Evolutionary conservation across 2,797 vertebrate species (phyloP), one percentile per base, ranked within the genome.

Genomic region (Pampus argenteus): DNA sequence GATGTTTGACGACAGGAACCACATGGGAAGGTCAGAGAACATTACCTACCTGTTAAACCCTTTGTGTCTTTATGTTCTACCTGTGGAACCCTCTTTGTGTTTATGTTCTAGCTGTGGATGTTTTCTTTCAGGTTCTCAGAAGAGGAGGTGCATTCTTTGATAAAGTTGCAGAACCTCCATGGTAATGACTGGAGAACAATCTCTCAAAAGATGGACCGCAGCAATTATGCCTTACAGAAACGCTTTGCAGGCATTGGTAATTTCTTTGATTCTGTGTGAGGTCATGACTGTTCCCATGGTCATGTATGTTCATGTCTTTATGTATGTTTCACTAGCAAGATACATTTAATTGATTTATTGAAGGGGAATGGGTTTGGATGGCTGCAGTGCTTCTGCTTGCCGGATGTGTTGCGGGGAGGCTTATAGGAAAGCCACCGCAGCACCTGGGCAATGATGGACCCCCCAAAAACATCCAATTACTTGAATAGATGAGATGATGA

Each of bases 131-230:
- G 94, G 81, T 95, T 92, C 83, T 79, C 93, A 0, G n/a, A 89
- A 15, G 74, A 86, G 0, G 94, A 95, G 74, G 0, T 91, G 1
- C 6, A 3, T 2, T 6, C 31, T 1, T 74, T 95, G 59, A 14
- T 36, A 1, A 91, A 85, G 68, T 17, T 91, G 0, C 92, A 95
- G 9, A 78, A 22, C 2, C 59, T 87, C 52, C 71, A 94, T 10
- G 94, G 94, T 1, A 93, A 90, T 62, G 26, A 93, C 49, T 95
- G 94, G 94, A 82, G 34, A 23, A 60, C 2, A 3, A 94, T 95
- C 49, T 63, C 90, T 0, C 2, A 82, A 50, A 79, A 89, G 76
- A 94, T 91, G 63, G 86, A 75, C n/a, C 92, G 94, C 36, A 95
- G 94, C 28, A 1, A 36, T 0, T 58, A 22, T 2, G 23, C 93